Conservation (phyloP, 1,140 invertebrate genomes). For the Vanessa atalanta region DNA sequence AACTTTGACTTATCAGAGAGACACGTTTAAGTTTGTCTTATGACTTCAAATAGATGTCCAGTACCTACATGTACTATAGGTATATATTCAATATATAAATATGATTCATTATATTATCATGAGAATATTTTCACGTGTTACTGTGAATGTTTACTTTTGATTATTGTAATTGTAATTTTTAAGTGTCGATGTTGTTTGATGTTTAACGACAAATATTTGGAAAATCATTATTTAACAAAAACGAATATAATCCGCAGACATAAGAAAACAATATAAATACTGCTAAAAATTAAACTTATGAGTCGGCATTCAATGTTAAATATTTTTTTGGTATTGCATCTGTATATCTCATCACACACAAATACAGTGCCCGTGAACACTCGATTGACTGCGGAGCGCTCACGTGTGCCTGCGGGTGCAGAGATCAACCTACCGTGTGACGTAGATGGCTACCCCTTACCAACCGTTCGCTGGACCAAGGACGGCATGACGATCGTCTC, state of each 20-base stretch:
- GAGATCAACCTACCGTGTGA: conserved; percentile 87
- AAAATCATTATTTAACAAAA: too few species aligned
- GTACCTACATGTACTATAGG: too few species aligned
- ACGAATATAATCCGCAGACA: too few species aligned
- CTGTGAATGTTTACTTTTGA: neutral
- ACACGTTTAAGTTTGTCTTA: neutral
- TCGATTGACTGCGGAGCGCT: conserved; percentile 37
- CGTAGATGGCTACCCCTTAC: conserved; percentile 88
- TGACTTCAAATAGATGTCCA: neutral
- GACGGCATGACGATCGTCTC: conserved; percentile 80
- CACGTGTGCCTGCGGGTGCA: conserved; percentile 74
- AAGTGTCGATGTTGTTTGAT: neutral
- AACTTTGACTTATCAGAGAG: conserved; percentile 13
- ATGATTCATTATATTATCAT: neutral
- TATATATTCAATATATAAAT: too few species aligned
- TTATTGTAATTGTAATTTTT: neutral
- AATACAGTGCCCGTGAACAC: conserved; percentile 59
- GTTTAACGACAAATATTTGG: neutral
- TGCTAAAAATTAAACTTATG: too few species aligned
- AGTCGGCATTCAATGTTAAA: too few species aligned
- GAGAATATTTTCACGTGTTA: neutral
- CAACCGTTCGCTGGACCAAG: conserved; percentile 90
- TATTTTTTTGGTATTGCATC: neutral
- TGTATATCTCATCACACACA: too few species aligned
- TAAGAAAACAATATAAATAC: too few species aligned